Percentiles rank a stretch among this genome's conserved stretches.
These are phyloP conservation scores for Zaprionus capensis DNA, from an alignment of 1,140 invertebrate genomes.

Conservation along the genomic window DNA sequence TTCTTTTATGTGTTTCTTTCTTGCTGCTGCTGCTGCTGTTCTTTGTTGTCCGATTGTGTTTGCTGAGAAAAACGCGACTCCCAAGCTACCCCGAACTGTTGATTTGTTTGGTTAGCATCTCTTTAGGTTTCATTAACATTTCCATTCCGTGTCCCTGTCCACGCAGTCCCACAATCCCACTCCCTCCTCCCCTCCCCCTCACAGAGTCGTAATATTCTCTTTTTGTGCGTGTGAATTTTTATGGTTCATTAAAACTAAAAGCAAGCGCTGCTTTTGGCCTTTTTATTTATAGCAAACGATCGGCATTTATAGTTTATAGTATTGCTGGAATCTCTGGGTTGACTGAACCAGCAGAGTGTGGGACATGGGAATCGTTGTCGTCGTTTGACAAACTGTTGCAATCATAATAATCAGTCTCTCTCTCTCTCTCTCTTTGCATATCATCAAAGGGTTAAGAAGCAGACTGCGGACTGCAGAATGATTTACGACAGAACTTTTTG, in stretches of 20 bases:
- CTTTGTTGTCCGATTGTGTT: conserved; percentile 57
- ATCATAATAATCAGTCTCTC: neutral
- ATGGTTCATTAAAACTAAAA: conserved; percentile 82
- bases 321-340: neutral
- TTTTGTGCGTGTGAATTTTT: conserved; percentile 78
- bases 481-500: conserved; percentile 68
- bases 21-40: conserved; percentile 44
- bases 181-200: neutral
- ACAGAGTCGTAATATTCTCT: conserved; percentile 6
- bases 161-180: conserved; percentile 14
- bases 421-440: conserved; percentile 20
- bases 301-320: conserved; percentile 46
- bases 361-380: neutral
- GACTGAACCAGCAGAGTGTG: conserved; percentile 1
- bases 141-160: conserved; percentile 35
- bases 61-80: conserved; percentile 68
- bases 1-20: conserved; percentile 20
- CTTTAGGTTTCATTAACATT: conserved; percentile 78
- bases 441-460: conserved; percentile 23
- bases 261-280: conserved; percentile 45
- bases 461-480: conserved; percentile 41
- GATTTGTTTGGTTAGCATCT: conserved; percentile 70
- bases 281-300: conserved; percentile 71
- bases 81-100: conserved; percentile 37
- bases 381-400: neutral